Evolutionary conservation across 2,113 vertebrate genomes (phyloP), one percentile per base, ranked within the genome.

Genomic region (Rhinogobius similis): DNA sequence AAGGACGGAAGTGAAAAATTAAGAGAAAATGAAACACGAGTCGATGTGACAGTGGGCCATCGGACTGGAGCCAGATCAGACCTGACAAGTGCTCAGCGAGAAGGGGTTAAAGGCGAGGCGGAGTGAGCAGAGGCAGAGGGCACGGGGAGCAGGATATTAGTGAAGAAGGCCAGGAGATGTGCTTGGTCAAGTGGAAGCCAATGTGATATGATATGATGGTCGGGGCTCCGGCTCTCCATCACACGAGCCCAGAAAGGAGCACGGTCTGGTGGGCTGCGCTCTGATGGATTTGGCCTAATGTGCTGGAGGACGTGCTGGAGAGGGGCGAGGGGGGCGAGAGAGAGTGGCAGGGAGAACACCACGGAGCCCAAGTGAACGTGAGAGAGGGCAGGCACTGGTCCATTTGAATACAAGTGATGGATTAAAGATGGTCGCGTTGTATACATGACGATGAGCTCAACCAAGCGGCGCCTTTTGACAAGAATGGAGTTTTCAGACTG

Each of bases 201-300:
- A 69, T 26, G 72, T 71, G 81, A 80, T 82, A 67, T 76, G 70
- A 86, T 77, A 70, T 5, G 67, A 84, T 44, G 58, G 75, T 63
- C 73, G 11, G 26, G 7, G 32, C 72, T 46, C 50, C 52, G 21
- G 20, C 24, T 75, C 74, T 38, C 73, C 55, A 39, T 24, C 68
- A 24, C 70, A 58, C 16, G 26, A 64, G 70, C 44, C 21, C 53
- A 23, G 24, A 48, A 52, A 41, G 24, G 1, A 72, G 32, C 59
- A 55, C 1, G 38, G 63, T 67, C 73, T 16, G 52, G 56, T 67
- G 68, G 50, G 0, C 75, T 70, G 13, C 68, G 46, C 59, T 67
- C 72, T 81, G 78, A 81, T 70, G 80, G 80, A 77, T 73, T 63
- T 59, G 76, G 79, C 70, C 76, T 77, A 81, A 84, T 77, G 76